Evolutionary conservation across 2,113 vertebrate genomes (phyloP).

Genomic region (Peromyscus leucopus): DNA sequence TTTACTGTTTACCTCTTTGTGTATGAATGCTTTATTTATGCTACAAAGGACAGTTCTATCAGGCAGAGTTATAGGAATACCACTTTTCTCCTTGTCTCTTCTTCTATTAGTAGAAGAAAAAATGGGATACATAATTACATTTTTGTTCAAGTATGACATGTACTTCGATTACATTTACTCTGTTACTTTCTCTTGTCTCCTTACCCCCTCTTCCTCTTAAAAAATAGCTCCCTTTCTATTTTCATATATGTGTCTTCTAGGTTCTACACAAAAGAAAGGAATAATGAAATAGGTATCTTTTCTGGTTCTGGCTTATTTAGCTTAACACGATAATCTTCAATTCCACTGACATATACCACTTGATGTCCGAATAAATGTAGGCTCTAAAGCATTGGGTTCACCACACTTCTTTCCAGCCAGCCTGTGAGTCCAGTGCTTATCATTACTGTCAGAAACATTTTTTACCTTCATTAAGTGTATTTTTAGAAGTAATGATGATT

Average conservation of each 20-base stretch:
- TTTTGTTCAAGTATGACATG: neutral
- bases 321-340: neutral
- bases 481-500: neutral
- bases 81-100: neutral
- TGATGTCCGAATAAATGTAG: neutral
- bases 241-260: neutral
- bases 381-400: accelerated
- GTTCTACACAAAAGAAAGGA: neutral
- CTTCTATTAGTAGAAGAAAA: neutral
- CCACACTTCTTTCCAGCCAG: neutral
- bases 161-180: neutral
- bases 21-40: neutral
- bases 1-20: neutral
- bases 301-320: neutral
- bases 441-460: neutral
- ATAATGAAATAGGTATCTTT: neutral
- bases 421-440: neutral
- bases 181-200: neutral
- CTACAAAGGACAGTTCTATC: neutral
- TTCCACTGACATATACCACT: accelerated
- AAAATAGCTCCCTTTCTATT: neutral
- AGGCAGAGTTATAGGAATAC: neutral
- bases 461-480: neutral
- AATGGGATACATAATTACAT: neutral
- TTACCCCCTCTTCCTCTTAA: neutral